Evolutionary conservation across 1,140 invertebrate genomes (phyloP), one percentile per base, ranked within the genome.

Genomic region (Paralvinella palmiformis): DNA sequence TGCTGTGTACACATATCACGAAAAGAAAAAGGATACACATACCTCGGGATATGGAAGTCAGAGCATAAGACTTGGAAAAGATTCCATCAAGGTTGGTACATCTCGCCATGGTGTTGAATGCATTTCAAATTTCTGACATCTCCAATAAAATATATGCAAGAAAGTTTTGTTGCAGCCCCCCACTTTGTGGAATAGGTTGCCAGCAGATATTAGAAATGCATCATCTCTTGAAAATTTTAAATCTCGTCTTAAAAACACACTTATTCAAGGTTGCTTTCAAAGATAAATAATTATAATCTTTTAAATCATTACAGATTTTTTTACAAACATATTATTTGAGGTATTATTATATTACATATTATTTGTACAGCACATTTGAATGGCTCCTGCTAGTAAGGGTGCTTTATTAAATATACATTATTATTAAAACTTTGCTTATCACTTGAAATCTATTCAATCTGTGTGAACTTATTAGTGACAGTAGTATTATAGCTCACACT

Each of bases 1-100:
- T 60, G 92, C 94, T 24, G 95, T 98, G 35, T 99, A 99, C 76
- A 96, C 95, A 0, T 99, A 99, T 75, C 91, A 97, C 75, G 97
- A 99, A 76, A 94, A 96, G 77, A 91, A 95, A 76, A 97, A 95
- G 75, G 97, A 99, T 76, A 92, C 92, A 6, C 86, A 88, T 57
- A 87, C 89, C 20, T 94, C 92, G n/a, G 93, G 93, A 86, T 86
- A 85, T 75, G 85, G 85, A 4, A 81, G 80, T 17, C 74, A 82
- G 61, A 71, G 75, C 44, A 70, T 79, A 74, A 83, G 96, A 72
- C 84, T 98, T 48, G 94, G 94, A 3, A 96, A 96, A 80, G 96
- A 99, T 85, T 96, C 95, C 0, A 86, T 99, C 0, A 97, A 97
- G 79, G 78, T 79, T 67, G 41, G 52, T n/a, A 41, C 37, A 64